Percentiles rank a stretch among this genome's conserved stretches.
Evolutionary conservation across 2,113 vertebrate species (phyloP).

Genomic region (Bos taurus): DNA sequence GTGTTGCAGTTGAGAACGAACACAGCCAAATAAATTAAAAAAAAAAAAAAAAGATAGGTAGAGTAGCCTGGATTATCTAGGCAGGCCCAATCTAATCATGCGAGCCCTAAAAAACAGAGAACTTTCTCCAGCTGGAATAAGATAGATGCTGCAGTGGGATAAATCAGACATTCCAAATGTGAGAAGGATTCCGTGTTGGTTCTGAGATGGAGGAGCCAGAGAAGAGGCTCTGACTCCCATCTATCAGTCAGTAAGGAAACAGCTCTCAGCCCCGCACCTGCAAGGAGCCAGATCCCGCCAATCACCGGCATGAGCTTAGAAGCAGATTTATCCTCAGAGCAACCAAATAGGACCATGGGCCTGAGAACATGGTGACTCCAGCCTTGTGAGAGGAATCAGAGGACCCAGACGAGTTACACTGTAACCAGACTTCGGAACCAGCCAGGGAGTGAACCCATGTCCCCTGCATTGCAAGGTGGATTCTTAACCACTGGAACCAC

Average conservation of each 20-base stretch:
- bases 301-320: background rate
- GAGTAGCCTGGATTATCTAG: background rate
- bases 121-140: background rate
- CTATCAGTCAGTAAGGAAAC: background rate
- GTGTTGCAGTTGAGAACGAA: background rate
- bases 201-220: background rate
- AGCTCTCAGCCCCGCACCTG: background rate
- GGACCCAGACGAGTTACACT: background rate
- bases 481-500: background rate
- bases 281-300: background rate
- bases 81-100: background rate
- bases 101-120: background rate
- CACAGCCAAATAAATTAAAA: background rate
- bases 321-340: background rate
- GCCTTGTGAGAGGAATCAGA: background rate
- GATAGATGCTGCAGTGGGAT: background rate
- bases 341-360: background rate
- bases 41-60: background rate
- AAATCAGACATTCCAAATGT: background rate
- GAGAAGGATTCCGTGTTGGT: background rate
- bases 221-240: background rate
- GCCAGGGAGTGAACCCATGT: background rate
- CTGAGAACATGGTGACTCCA: background rate
- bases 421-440: background rate
- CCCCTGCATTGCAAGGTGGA: background rate